Evolutionary conservation across 23 tunicate species (phyloP).

Genomic region (Trididemnum nubilum): DNA sequence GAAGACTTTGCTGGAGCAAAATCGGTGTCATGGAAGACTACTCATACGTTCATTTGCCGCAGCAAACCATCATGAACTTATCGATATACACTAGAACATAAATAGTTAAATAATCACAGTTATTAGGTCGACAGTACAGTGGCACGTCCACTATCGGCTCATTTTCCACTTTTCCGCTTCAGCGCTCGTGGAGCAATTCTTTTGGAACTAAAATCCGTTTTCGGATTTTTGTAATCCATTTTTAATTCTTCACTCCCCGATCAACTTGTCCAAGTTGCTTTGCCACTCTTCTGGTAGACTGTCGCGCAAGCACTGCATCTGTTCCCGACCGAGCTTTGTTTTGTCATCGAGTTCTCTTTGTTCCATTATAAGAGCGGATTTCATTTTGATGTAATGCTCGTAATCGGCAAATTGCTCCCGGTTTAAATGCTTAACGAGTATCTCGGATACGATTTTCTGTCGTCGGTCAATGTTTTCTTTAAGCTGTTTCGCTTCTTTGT

Average conservation of each 20-base stretch:
- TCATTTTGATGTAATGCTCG: constrained; percentile 95
- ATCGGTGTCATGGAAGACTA: no score
- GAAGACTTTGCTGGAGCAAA: no score
- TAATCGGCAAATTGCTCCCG: constrained; percentile 79
- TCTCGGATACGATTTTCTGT: constrained; percentile 73
- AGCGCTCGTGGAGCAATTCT: background rate
- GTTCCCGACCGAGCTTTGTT: constrained; percentile 80
- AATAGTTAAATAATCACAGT: background rate
- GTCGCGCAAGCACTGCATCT: constrained; percentile 71
- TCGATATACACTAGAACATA: no score
- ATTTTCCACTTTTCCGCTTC: background rate
- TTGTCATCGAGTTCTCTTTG: constrained; percentile 81
- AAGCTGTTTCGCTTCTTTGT: constrained; percentile 72
- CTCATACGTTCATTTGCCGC: no score
- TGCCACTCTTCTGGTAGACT: constrained; percentile 79
- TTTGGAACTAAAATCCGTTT: background rate
- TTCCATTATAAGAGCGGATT: constrained; percentile 81
- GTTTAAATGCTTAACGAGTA: constrained; percentile 50
- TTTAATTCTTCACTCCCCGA: constrained; percentile 33
- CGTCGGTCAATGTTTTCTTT: constrained; percentile 75
- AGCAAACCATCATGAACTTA: no score
- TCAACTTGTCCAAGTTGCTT: constrained; percentile 34
- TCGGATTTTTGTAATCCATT: background rate
- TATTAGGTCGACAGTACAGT: background rate
- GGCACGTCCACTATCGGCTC: background rate